phyloP scores from a whole-genome alignment of 2,797 vertebrate genomes.

The Spondyliosoma cantharus region DNA sequence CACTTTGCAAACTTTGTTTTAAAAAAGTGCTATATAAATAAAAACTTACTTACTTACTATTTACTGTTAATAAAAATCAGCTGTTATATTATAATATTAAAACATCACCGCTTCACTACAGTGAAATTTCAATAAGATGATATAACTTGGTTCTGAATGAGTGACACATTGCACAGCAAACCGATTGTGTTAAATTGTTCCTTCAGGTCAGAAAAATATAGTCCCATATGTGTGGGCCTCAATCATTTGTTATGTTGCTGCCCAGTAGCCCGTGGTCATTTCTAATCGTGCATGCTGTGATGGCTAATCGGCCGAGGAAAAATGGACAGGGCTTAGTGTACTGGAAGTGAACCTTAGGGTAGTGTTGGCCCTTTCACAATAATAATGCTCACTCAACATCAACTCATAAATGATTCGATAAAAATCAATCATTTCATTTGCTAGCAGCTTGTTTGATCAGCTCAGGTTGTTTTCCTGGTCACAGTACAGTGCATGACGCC shows the following conservation, averaged over 20 bases:
- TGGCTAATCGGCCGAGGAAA: constrained; percentile 60
- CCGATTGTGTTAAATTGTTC: constrained; percentile 49
- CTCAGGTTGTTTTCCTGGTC: constrained; percentile 40
- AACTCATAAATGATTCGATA: constrained; percentile 41
- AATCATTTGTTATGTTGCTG: constrained; percentile 51
- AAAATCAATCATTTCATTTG: constrained; percentile 51
- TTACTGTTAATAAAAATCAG: constrained; percentile 9
- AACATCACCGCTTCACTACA: constrained; percentile 7
- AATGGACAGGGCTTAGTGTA: constrained; percentile 34
- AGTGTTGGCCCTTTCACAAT: constrained; percentile 48
- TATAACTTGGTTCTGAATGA: constrained; percentile 22
- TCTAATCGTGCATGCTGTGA: constrained; percentile 66
- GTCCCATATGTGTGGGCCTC: constrained; percentile 42
- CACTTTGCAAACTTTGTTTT: no score
- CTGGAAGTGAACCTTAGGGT: constrained; percentile 59
- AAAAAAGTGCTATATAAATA: no score
- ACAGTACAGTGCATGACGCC: neutral
- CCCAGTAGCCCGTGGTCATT: constrained; percentile 49
- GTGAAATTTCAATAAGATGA: constrained; percentile 26
- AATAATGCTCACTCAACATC: constrained; percentile 30
- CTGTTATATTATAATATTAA: neutral
- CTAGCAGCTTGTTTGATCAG: constrained; percentile 38
- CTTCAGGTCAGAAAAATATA: constrained; percentile 58
- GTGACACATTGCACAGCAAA: constrained; percentile 39
- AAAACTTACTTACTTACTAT: no score